These are phyloP conservation scores for Drosophila orosa DNA, from an alignment of 1,140 invertebrate genomes.

Conservation along the genomic window DNA sequence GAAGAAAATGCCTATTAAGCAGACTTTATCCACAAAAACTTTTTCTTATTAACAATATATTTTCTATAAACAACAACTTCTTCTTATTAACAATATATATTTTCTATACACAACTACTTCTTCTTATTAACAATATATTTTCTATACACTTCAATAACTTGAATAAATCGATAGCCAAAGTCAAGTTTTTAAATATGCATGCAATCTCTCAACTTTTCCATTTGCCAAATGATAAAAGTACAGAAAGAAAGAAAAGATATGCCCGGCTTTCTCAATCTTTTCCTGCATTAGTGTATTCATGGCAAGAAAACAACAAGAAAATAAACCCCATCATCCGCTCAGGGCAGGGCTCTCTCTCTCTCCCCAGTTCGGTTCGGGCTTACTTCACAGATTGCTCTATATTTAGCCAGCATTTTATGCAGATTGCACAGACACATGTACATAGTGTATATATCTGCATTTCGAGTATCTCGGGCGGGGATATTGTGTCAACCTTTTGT, in stretches of 20 bases:
- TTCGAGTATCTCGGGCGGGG: conserved; percentile 17
- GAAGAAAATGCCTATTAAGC: neutral
- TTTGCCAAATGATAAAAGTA: conserved; percentile 22
- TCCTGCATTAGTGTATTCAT: conserved; percentile 4
- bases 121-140: neutral
- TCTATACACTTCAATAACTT: no score
- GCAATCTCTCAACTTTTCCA: conserved; percentile 7
- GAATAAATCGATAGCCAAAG: neutral
- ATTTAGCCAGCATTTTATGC: conserved; percentile 32
- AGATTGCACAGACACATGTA: conserved; percentile 11
- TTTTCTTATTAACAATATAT: neutral
- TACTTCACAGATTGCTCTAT: conserved; percentile 19
- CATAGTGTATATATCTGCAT: conserved; percentile 1
- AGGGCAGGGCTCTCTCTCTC: no score
- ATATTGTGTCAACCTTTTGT: conserved; percentile 46
- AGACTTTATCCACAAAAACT: neutral
- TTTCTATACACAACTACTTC: neutral
- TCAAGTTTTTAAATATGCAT: neutral
- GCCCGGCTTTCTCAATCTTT: conserved; percentile 24
- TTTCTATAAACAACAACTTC: neutral
- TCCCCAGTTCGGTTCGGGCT: conserved; percentile 1
- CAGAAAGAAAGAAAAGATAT: neutral
- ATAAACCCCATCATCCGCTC: neutral
- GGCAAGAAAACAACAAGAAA: no score
- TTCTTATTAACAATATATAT: no score